A percentile compares a stretch with the other conserved stretches of the same genome.
Conservation (phyloP, 2,888 invertebrate genomes). For the Euplagia quadripunctaria region DNA sequence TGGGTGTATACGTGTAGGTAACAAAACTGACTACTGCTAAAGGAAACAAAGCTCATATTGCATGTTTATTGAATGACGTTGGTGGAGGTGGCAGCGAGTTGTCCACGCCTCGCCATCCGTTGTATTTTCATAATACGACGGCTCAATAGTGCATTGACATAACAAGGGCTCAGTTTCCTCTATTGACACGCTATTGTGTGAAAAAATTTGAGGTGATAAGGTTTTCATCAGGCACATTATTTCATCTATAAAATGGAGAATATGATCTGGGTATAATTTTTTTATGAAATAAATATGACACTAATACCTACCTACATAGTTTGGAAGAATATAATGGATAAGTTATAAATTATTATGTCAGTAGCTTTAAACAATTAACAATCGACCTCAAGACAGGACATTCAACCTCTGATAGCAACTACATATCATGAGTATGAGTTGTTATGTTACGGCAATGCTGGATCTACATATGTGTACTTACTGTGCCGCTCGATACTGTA, state of each 20-base stretch:
- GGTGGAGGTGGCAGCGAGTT: conserved; percentile 22
- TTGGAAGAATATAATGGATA: background rate
- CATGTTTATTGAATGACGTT: conserved; percentile 52
- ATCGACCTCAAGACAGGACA: conserved; percentile 78
- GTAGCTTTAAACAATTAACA: conserved; percentile 49
- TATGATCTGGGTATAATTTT: background rate
- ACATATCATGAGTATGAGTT: conserved; percentile 56
- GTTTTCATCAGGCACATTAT: background rate
- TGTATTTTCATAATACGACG: conserved; percentile 54
- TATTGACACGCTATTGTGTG: conserved; percentile 40
- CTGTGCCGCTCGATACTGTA: conserved; percentile 57
- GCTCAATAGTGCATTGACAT: conserved; percentile 53
- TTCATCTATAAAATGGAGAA: background rate
- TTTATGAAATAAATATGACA: background rate
- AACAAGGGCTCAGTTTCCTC: conserved; percentile 48
- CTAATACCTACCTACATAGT: background rate
- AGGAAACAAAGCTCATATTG: conserved; percentile 51
- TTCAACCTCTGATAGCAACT: conserved; percentile 81
- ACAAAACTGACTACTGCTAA: conserved; percentile 42
- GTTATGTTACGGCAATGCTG: conserved; percentile 57
- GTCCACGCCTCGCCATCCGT: conserved; percentile 44
- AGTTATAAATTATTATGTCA: conserved; percentile 13
- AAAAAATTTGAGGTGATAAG: conserved; percentile 22
- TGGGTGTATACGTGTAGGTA: conserved; percentile 32
- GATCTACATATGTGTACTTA: conserved; percentile 46